phyloP scores from a whole-genome alignment of 2,113 vertebrate species.

The Chrysemys picta region DNA sequence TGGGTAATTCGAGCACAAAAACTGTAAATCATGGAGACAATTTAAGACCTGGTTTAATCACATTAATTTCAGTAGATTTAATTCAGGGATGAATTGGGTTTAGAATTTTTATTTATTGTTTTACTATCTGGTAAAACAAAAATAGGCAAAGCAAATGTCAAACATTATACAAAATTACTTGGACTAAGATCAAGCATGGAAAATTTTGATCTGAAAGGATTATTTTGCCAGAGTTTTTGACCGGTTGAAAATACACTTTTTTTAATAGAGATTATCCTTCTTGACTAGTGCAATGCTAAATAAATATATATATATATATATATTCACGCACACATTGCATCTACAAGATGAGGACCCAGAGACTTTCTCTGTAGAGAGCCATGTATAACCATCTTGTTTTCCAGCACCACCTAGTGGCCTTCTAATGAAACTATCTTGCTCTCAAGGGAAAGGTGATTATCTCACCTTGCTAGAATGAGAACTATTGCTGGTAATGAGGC shows the following conservation, averaged over 20 bases:
- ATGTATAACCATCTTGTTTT: constrained; percentile 7
- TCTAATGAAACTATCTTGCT: not conserved
- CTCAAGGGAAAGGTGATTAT: not conserved
- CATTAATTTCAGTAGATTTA: not conserved
- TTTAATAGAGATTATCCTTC: not conserved
- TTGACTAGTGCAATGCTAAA: not conserved
- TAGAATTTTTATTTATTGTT: not conserved
- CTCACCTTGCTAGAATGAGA: not conserved
- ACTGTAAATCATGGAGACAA: accelerated
- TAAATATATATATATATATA: not conserved
- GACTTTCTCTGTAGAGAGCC: not conserved
- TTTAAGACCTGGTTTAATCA: not conserved
- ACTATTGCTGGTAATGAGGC: not conserved
- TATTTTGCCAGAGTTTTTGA: not conserved
- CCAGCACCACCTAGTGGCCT: constrained; percentile 29
- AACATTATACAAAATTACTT: not conserved
- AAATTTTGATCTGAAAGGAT: not conserved
- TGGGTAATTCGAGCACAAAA: not conserved
- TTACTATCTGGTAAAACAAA: not conserved
- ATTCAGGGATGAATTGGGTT: not conserved
- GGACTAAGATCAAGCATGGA: not conserved
- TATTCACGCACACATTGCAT: not conserved
- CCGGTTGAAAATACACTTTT: not conserved
- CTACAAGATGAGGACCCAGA: not conserved
- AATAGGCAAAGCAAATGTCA: not conserved